Conservation (phyloP, 2,797 vertebrate genomes). For the Peromyscus eremicus region DNA sequence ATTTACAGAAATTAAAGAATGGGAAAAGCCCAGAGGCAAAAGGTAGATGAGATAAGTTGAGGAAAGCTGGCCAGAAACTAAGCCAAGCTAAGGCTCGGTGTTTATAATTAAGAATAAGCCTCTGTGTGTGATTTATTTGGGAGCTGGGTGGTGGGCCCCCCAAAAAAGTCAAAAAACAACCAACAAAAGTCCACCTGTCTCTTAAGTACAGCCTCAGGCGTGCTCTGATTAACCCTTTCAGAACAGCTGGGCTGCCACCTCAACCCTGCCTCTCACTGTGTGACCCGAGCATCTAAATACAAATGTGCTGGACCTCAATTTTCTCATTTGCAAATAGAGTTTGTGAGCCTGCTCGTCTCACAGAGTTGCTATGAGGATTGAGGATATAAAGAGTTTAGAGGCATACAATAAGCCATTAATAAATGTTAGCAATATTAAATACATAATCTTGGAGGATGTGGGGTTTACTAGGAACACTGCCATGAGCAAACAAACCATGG, state of each 20-base stretch:
- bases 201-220: neutral
- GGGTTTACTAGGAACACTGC: conserved; percentile 5
- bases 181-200: neutral
- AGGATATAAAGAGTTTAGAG: conserved; percentile 29
- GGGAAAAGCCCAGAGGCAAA: too few species aligned
- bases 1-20: too few species aligned
- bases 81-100: too few species aligned
- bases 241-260: neutral
- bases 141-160: too few species aligned
- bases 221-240: neutral
- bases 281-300: neutral
- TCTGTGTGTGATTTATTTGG: too few species aligned
- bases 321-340: conserved; percentile 29
- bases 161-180: too few species aligned
- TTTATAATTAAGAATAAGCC: too few species aligned
- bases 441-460: conserved; percentile 9
- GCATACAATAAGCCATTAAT: neutral
- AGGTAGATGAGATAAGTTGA: too few species aligned
- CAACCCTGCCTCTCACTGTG: neutral
- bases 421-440: conserved; percentile 41
- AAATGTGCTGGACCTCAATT: neutral
- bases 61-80: too few species aligned
- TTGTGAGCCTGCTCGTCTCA: conserved; percentile 8
- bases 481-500: conserved; percentile 34
- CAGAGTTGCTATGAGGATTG: neutral